A percentile compares a stretch with the other conserved stretches of the same genome.
Conservation (phyloP, 2,113 vertebrate genomes). For the Cyphotilapia sp. region DNA sequence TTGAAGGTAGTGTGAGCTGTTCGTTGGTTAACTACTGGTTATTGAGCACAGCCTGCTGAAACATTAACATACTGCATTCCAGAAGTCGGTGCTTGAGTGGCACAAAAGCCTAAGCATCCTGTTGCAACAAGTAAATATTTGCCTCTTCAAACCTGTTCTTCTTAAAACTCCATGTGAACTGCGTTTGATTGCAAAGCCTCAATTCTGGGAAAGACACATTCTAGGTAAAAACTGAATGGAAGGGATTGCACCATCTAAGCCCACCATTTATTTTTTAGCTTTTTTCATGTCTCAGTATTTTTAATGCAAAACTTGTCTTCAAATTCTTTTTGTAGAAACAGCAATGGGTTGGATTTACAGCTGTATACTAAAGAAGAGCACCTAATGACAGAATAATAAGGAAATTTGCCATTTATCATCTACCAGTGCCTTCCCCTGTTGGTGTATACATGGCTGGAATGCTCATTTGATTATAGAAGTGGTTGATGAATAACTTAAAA, state of each 20-base stretch:
- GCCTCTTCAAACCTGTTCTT: slow-evolving; percentile 54
- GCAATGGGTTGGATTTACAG: neutral
- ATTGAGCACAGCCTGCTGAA: neutral
- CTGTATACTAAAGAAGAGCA: neutral
- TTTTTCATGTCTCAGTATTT: neutral
- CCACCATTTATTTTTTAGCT: neutral
- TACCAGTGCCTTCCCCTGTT: neutral
- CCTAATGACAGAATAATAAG: neutral
- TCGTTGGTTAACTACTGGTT: neutral
- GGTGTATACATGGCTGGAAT: neutral
- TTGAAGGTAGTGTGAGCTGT: neutral
- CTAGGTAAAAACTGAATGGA: neutral
- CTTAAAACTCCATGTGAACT: neutral
- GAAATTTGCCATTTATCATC: neutral
- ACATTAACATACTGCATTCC: slow-evolving; percentile 47
- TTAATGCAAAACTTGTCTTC: neutral
- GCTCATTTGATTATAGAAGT: neutral
- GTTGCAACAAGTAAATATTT: slow-evolving; percentile 72
- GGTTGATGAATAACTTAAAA: neutral
- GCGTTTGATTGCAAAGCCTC: neutral
- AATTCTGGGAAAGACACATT: neutral
- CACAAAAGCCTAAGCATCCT: slow-evolving; percentile 39
- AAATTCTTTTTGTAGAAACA: neutral
- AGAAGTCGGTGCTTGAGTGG: slow-evolving; percentile 24
- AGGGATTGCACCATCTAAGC: neutral